These are phyloP conservation scores for Potamarius usumacintae DNA, from an alignment of 2,113 vertebrate genomes.

Conservation along the genomic window DNA sequence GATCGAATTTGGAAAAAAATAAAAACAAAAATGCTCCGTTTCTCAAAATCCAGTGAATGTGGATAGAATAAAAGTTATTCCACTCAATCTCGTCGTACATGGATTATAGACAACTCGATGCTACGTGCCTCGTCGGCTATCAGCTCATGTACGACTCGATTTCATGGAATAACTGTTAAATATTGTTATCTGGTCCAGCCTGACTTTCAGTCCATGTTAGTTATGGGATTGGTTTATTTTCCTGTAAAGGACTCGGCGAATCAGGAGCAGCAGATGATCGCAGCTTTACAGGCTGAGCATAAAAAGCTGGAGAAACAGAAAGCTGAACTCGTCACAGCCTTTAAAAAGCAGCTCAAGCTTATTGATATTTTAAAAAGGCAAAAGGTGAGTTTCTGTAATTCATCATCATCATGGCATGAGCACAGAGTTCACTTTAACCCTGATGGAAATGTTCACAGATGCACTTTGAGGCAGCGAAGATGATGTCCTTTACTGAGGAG, in stretches of 20 bases:
- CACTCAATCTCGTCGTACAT: no score
- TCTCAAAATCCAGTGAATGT: no score
- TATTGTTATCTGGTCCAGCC: not conserved
- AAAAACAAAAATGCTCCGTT: no score
- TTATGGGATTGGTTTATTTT: slow-evolving; percentile 29
- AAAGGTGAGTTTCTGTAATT: slow-evolving; percentile 74
- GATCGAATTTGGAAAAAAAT: no score
- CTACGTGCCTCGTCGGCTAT: no score
- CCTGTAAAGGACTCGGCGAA: slow-evolving; percentile 77
- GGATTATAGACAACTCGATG: no score
- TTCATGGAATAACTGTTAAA: no score
- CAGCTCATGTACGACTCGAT: no score
- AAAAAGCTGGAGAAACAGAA: slow-evolving; percentile 93
- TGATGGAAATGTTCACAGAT: slow-evolving; percentile 73
- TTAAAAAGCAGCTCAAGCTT: slow-evolving; percentile 93
- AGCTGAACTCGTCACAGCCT: slow-evolving; percentile 84
- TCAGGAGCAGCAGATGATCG: slow-evolving; percentile 83
- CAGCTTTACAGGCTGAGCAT: slow-evolving; percentile 85
- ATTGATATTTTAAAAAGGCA: slow-evolving; percentile 95
- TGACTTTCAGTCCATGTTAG: not conserved
- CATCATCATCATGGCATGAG: not conserved
- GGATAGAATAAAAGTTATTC: no score
- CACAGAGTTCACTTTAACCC: not conserved
- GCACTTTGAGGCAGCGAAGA: slow-evolving; percentile 93
- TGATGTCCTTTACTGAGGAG: slow-evolving; percentile 94